phyloP scores from a whole-genome alignment of 2,797 vertebrate species.

The Trichosurus vulpecula region DNA sequence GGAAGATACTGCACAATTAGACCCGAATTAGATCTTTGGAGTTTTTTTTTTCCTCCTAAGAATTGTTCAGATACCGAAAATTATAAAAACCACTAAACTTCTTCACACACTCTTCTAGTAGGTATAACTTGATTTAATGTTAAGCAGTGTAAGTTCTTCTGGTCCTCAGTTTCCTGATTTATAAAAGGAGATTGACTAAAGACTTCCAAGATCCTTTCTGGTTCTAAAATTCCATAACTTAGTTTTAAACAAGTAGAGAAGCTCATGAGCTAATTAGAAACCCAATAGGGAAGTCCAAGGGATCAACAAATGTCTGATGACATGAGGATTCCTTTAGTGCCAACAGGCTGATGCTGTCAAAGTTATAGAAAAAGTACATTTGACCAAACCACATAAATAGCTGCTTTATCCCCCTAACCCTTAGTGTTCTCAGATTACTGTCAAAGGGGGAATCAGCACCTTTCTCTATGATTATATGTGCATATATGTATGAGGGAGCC shows the following conservation, averaged over 20 bases:
- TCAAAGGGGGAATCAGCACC: neutral
- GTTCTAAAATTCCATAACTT: neutral
- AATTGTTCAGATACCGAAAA: neutral
- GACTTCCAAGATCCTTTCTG: slow-evolving; percentile 43
- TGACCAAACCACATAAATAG: neutral
- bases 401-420: neutral
- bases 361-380: neutral
- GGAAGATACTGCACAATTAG: slow-evolving; percentile 57
- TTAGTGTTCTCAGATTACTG: neutral
- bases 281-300: slow-evolving; percentile 52
- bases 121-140: neutral
- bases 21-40: slow-evolving; percentile 4
- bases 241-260: neutral
- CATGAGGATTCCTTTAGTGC: neutral
- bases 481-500: neutral
- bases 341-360: neutral
- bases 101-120: neutral
- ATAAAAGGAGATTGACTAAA: neutral
- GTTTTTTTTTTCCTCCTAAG: neutral
- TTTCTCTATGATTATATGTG: neutral
- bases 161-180: neutral
- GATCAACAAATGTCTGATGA: slow-evolving; percentile 25
- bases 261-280: neutral
- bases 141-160: neutral
- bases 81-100: neutral